Evolutionary conservation across 2,888 invertebrate genomes (phyloP), one percentile per base, ranked within the genome.

Genomic region (Luperina nickerlii): DNA sequence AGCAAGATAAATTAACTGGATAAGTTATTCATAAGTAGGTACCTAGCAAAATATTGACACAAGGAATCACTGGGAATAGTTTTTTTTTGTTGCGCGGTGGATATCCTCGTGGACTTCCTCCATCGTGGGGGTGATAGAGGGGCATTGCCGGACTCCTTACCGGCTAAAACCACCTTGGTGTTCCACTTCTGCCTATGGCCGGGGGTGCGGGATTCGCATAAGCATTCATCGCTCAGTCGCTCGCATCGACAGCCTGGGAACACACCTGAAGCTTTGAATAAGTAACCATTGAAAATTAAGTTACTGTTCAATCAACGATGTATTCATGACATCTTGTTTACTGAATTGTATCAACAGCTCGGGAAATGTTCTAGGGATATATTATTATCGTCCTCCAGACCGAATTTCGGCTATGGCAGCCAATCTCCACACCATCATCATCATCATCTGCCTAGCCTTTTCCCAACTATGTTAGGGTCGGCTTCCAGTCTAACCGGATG

Each of bases 1-100:
- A 79, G 60, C 42, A 67, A 87, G 71, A 77, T 70, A 76, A 87
- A 84, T 87, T 81, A 48, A 71, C 63, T 63, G 54, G n/a, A 72
- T 81, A 75, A 48, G 69, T 75, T 74, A 84, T 74, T 74, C 54
- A 73, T 67, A 32, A 60, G 27, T 67, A 68, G 11, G 77, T 75
- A 63, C 3, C 18, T 63, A 70, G 45, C 24, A 65, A 75, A 32
- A 65, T 80, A 75, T 70, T 77, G 63, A 67, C 76, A 67, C 24
- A 57, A 45, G 51, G 45, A 65, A 74, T 68, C 48, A 79, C 51
- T 48, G 72, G 66, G 60, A 66, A 69, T 51, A 71, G 15, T 45
- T 45, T 45, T 48, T 48, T 48, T 48, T 48, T 48, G 13, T 48
- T 48, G 13, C 48, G 13, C 13, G 13, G 13, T 48, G 13, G 4